Evolutionary conservation across 2,888 invertebrate species (phyloP).

Genomic region (Cheilosia vernalis): DNA sequence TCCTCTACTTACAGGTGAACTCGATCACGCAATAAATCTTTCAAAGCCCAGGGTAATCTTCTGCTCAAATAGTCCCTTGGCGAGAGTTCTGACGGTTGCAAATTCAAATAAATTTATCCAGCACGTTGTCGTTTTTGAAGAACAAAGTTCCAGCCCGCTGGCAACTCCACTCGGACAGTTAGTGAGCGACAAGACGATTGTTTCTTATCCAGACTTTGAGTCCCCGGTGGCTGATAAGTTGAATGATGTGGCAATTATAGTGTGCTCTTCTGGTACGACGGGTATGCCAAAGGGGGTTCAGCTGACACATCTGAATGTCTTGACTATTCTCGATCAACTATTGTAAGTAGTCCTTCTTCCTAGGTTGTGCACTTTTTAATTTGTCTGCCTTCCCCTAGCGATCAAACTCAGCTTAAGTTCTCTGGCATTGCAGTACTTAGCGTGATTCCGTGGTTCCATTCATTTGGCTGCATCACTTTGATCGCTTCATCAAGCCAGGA

Average conservation of each 20-base stretch:
- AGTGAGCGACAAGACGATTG: constrained; percentile 79
- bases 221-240: constrained; percentile 84
- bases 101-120: constrained; percentile 85
- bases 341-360: constrained; percentile 76
- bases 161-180: constrained; percentile 78
- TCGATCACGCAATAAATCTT: constrained; percentile 87
- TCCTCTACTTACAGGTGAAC: constrained; percentile 85
- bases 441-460: constrained; percentile 93
- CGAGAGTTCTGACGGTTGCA: constrained; percentile 85
- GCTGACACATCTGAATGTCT: constrained; percentile 88
- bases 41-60: constrained; percentile 89
- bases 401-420: constrained; percentile 77
- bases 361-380: not conserved
- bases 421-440: constrained; percentile 84
- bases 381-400: constrained; percentile 72
- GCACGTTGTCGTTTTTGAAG: constrained; percentile 86
- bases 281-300: constrained; percentile 91
- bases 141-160: constrained; percentile 77
- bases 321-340: constrained; percentile 81
- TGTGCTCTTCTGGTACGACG: constrained; percentile 91
- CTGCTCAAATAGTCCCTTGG: constrained; percentile 86
- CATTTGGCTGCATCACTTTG: constrained; percentile 89
- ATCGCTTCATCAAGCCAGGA: constrained; percentile 86
- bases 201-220: constrained; percentile 81
- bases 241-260: constrained; percentile 87